Evolutionary conservation across 2,797 vertebrate species (phyloP), one percentile per base, ranked within the genome.

Genomic region (Periophthalmus magnuspinnatus): DNA sequence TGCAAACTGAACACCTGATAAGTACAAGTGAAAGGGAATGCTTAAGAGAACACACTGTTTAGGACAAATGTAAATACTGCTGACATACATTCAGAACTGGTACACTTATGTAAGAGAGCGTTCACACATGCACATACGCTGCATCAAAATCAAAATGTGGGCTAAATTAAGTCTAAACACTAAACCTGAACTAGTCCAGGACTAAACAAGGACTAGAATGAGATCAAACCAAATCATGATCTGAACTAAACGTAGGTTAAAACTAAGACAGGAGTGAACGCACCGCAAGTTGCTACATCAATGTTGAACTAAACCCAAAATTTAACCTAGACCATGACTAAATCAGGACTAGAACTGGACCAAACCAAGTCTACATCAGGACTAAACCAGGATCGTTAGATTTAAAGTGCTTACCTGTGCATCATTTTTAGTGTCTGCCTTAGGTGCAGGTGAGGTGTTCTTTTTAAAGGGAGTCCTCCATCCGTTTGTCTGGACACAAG

Each of bases 401-500:
- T 14, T 45, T 45, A 45, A 45, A 4, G 38, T 14, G 56, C 86
- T 90, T 74, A 92, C 91, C 87, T 90, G 90, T 52, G 21, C 54
- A 0, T 80, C 83, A 14, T 45, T 50, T 67, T 84, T 85, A 32
- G 72, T 33, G 45, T 22, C 76, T 62, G 32, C 81, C 56, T 85
- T 85, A 10, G 75, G 56, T 24, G 72, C 22, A 6, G 81, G 38
- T 0, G 81, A 59, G 32, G 32, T 2, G 16, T 57, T 90, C 83
- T 88, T 91, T 76, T 69, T 86, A 78, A 90, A 91, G 6, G 90
- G 85, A 36, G 83, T 86, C 72, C 83, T 90, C 88, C 90, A 90
- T 14, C 83, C 89, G 0, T 88, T 91, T 0, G 80, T 22, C 89
- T 90, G 78, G 2, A 59, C 24, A 72, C 47, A 71, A 81, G 71